Conservation (phyloP, 2,113 vertebrate species). For the Elephantulus edwardii region DNA sequence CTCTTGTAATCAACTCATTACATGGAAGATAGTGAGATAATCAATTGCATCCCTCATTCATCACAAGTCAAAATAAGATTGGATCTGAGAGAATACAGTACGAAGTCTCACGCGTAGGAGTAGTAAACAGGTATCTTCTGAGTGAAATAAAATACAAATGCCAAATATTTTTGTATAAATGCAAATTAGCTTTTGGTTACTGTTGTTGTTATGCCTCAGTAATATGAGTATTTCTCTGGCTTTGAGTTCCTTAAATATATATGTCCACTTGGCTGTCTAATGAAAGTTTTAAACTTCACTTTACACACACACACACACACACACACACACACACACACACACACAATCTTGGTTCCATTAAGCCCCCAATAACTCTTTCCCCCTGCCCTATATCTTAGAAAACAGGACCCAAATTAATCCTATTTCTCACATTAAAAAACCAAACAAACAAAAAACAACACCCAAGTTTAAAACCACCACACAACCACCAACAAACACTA, state of each 20-base stretch:
- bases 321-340: too few species aligned
- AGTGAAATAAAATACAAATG: conserved; percentile 35
- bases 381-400: neutral
- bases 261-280: neutral
- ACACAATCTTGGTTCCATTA: neutral
- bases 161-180: conserved; percentile 28
- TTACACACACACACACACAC: too few species aligned
- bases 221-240: neutral
- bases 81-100: neutral
- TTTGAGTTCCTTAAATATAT: neutral
- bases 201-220: neutral
- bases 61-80: neutral
- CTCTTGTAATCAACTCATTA: neutral
- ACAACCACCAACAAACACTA: too few species aligned
- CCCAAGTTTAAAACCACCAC: too few species aligned
- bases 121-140: conserved; percentile 34
- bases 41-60: neutral
- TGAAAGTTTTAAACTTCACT: neutral
- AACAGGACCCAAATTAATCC: neutral
- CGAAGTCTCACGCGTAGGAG: neutral
- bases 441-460: too few species aligned
- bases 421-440: neutral
- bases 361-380: neutral
- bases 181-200: neutral
- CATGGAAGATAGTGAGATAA: neutral